Percentiles rank a stretch among this genome's conserved stretches.
phyloP scores from a whole-genome alignment of 2,113 vertebrate species.

The Arvicanthis niloticus region DNA sequence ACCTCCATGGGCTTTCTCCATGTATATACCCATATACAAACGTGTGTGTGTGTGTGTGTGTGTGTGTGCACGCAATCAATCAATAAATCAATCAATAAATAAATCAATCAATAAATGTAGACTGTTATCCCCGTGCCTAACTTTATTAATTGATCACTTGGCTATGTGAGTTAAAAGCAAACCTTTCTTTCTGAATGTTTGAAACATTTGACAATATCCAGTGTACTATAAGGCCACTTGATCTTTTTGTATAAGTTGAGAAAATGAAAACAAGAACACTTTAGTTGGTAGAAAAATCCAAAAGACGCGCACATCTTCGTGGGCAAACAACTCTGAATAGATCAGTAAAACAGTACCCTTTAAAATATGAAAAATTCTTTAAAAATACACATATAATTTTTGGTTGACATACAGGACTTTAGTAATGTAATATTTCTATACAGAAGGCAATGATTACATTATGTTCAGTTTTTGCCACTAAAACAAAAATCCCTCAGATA shows the following conservation, averaged over 20 bases:
- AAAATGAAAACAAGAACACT: neutral
- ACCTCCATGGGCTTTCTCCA: neutral
- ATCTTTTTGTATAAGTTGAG: neutral
- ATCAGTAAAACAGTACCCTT: neutral
- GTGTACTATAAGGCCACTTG: neutral
- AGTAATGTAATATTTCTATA: neutral
- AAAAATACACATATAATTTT: neutral
- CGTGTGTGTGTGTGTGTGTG: no score
- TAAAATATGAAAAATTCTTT: neutral
- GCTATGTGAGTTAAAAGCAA: constrained; percentile 6
- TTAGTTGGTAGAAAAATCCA: neutral
- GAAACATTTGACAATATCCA: neutral
- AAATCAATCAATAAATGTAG: neutral
- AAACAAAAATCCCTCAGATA: neutral
- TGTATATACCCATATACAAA: no score
- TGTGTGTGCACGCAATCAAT: no score
- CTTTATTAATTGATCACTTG: neutral
- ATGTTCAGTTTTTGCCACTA: neutral
- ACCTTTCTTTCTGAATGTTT: neutral
- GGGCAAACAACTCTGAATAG: neutral
- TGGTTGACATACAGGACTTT: neutral
- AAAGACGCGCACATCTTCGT: neutral
- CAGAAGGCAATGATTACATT: neutral
- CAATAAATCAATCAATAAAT: neutral
- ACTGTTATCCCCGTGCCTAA: neutral